These are phyloP conservation scores for Pollicipes pollicipes DNA, from an alignment of 1,140 invertebrate genomes.

Conservation along the genomic window DNA sequence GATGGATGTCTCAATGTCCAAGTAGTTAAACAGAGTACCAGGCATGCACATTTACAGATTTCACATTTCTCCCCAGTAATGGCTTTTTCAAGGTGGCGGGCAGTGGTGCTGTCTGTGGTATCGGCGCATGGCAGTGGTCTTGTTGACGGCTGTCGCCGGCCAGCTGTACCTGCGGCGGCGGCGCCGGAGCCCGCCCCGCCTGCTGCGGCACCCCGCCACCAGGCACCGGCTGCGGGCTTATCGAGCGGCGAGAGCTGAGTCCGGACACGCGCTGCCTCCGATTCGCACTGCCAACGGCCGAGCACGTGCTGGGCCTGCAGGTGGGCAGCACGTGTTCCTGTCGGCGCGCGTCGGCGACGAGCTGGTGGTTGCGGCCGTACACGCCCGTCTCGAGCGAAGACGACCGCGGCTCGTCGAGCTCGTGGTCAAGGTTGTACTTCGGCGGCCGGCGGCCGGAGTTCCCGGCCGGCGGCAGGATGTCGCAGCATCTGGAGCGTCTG, in stretches of 20 bases:
- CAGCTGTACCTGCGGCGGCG: conserved; percentile 13
- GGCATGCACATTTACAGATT: too few species aligned
- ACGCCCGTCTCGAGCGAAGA: conserved; percentile 94
- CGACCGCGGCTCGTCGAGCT: conserved; percentile 83
- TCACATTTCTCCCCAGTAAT: not conserved
- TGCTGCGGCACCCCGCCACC: conserved; percentile 59
- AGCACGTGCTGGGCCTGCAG: conserved; percentile 80
- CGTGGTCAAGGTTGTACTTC: conserved; percentile 93
- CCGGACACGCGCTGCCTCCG: conserved; percentile 86
- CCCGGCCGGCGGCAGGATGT: conserved; percentile 92
- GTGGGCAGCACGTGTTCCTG: conserved; percentile 92
- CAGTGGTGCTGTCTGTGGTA: not conserved
- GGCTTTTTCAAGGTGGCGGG: not conserved
- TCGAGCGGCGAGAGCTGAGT: conserved; percentile 72
- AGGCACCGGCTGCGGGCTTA: conserved; percentile 79
- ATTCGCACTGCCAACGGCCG: conserved; percentile 65
- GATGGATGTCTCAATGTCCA: too few species aligned
- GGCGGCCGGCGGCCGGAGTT: conserved; percentile 94
- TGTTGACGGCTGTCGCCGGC: not conserved
- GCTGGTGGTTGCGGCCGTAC: conserved; percentile 82
- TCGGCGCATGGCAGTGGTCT: not conserved
- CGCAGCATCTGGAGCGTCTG: conserved; percentile 78
- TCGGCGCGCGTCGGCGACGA: conserved; percentile 74
- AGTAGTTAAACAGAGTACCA: too few species aligned
- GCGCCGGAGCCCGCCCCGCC: conserved; percentile 30